Base-by-base conservation (phyloP, 1,140 invertebrate species). In the Saccostrea cuccullata region DNA sequence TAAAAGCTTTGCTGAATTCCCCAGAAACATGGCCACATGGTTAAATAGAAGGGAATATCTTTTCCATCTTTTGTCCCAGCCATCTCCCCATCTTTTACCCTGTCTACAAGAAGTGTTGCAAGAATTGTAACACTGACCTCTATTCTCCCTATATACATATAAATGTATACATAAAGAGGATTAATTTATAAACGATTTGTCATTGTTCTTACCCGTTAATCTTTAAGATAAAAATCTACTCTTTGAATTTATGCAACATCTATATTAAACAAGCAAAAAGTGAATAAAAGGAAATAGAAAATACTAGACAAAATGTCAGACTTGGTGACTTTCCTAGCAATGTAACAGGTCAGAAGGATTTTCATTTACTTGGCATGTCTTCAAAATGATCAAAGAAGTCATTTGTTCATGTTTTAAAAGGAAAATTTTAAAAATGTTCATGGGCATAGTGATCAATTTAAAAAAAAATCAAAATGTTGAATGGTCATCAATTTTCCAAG, bases 121-220 rank as follows among this genome's bases (percentile, higher is more conserved):
- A 36, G 30, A 77, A 77, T 36, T 36, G 70, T 30, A 30, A 77
- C 70, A 30, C 70, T 77, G 30, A 26, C 70, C 70, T 0, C 26
- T 6, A 60, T 64, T 17, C 58, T 77, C 2, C 13, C 23, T 30
- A 77, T 77, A 36, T 13, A 30, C 30, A 15, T 77, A 77, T 36
- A 36, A 36, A 36, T 9, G 30, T 17, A 15, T 36, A 30, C 17
- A 26, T 13, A 30, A 30, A 77, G 26, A 26, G 26, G 70, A 77
- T 77, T 77, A 77, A 77, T 30, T 77, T 77, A 6, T 20, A 77
- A 77, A 77, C 70, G 26, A 15, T 36, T 73, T 73, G 23, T 26
- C 70, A 77, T 77, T 77, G 70, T 77, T 77, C 70, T 30, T 77
- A n/a, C n/a, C n/a, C n/a, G n/a, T n/a, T n/a, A 77, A 77, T 60